phyloP scores from a whole-genome alignment of 2,113 vertebrate genomes.

The Cyprinodon tularosa region DNA sequence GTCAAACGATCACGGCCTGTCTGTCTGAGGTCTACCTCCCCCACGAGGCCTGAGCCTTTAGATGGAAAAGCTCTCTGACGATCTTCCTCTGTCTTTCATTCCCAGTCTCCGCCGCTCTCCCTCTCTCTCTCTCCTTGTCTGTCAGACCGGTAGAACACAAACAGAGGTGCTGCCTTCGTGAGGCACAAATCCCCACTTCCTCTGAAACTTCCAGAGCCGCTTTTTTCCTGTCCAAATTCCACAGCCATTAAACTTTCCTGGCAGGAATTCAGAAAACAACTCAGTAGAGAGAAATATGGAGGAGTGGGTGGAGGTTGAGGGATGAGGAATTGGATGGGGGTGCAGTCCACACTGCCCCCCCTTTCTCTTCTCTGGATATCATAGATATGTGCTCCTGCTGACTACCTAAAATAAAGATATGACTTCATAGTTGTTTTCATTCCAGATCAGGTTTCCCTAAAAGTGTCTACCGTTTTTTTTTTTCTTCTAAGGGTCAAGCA shows the following conservation, averaged over 20 bases:
- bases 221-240: slow-evolving; percentile 93
- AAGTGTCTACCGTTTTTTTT: slow-evolving; percentile 77
- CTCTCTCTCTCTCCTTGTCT: slow-evolving; percentile 26
- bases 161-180: slow-evolving; percentile 85
- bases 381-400: slow-evolving; percentile 71
- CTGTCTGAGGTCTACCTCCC: slow-evolving; percentile 72
- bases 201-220: slow-evolving; percentile 89
- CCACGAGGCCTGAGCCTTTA: slow-evolving; percentile 64
- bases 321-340: neutral
- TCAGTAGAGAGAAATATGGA: slow-evolving; percentile 66
- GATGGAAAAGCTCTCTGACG: slow-evolving; percentile 81
- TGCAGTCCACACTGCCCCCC: slow-evolving; percentile 23
- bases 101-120: neutral
- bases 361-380: slow-evolving; percentile 77
- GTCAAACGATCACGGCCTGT: slow-evolving; percentile 70
- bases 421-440: slow-evolving; percentile 80
- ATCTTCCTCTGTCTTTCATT: slow-evolving; percentile 75
- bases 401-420: slow-evolving; percentile 83
- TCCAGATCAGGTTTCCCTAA: slow-evolving; percentile 79
- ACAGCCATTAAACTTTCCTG: slow-evolving; percentile 97
- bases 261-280: slow-evolving; percentile 84
- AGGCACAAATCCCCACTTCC: slow-evolving; percentile 88
- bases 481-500: slow-evolving; percentile 75
- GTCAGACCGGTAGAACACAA: slow-evolving; percentile 81
- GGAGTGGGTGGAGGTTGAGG: slow-evolving; percentile 5